These are phyloP conservation scores for Polietes domitor DNA, from an alignment of 2,888 invertebrate species.

Conservation along the genomic window DNA sequence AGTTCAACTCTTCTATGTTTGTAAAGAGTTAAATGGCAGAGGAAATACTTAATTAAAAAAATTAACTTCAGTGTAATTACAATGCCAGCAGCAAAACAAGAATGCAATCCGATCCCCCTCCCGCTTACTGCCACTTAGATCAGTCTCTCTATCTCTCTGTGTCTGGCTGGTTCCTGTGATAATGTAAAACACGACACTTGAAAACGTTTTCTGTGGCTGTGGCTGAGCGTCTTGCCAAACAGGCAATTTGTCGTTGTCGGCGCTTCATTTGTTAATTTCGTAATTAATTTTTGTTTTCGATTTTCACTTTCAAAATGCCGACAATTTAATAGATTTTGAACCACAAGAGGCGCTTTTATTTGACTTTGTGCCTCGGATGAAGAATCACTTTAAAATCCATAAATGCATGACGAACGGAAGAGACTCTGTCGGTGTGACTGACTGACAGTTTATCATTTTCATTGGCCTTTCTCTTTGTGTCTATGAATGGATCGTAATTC, in stretches of 20 bases:
- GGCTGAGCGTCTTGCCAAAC: not conserved
- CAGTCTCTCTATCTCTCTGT: not conserved
- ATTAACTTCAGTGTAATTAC: conserved; percentile 13
- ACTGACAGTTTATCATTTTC: no score
- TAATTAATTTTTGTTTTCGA: conserved; percentile 55
- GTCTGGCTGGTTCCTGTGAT: not conserved
- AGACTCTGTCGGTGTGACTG: not conserved
- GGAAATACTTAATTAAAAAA: conserved; percentile 28
- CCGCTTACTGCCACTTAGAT: not conserved
- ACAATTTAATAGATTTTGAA: conserved; percentile 2
- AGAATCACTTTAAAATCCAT: not conserved
- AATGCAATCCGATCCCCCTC: not conserved
- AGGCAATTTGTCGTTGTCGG: conserved; percentile 25
- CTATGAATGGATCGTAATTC: not conserved
- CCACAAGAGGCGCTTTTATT: not conserved
- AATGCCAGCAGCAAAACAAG: not conserved
- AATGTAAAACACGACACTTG: not conserved
- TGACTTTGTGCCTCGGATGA: not conserved
- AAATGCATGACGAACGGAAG: not conserved
- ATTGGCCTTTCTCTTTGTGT: not conserved
- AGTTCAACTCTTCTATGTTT: not conserved
- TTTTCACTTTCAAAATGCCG: conserved; percentile 45
- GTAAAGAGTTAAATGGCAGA: conserved; percentile 12
- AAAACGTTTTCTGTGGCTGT: not conserved
- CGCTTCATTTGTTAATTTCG: conserved; percentile 50